phyloP scores from a whole-genome alignment of 2,888 invertebrate genomes.

The Sphaeridia pumilis region DNA sequence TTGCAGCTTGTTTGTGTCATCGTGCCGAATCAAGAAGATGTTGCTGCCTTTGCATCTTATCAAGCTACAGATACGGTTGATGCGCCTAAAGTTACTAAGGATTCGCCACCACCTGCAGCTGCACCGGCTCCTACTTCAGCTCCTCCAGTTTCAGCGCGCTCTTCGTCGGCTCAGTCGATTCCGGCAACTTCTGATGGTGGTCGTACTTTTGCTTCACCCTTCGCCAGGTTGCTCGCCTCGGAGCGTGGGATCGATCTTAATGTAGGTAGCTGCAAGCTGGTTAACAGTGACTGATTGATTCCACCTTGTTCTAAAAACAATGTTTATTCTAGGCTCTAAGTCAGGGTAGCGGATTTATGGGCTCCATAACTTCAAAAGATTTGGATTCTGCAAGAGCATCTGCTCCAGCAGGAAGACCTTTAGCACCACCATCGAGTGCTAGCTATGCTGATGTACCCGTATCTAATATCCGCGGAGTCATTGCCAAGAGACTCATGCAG shows the following conservation, averaged over 20 bases:
- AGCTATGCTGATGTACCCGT: conserved; percentile 65
- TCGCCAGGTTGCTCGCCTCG: conserved; percentile 79
- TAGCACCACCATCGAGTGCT: conserved; percentile 43
- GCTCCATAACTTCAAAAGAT: conserved; percentile 71
- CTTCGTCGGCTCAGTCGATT: conserved; percentile 35
- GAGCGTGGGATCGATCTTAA: conserved; percentile 54
- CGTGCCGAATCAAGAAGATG: conserved; percentile 66
- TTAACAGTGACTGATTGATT: no score
- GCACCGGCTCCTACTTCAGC: conserved; percentile 40
- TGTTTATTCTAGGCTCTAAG: conserved; percentile 41
- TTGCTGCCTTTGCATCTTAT: conserved; percentile 86
- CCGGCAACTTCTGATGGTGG: conserved; percentile 44
- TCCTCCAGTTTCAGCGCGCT: conserved; percentile 38
- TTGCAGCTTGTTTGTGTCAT: conserved; percentile 83
- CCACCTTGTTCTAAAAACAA: conserved; percentile 2
- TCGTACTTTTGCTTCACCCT: conserved; percentile 81
- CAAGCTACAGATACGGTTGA: conserved; percentile 49
- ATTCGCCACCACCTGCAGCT: conserved; percentile 33
- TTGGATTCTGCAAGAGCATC: conserved; percentile 44
- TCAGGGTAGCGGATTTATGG: conserved; percentile 66
- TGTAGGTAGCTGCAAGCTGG: no score
- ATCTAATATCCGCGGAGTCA: conserved; percentile 68
- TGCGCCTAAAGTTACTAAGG: conserved; percentile 39
- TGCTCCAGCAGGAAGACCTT: conserved; percentile 38
- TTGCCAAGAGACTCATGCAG: conserved; percentile 74